These are phyloP conservation scores for Himalopsyche japonica DNA, from an alignment of 2,888 invertebrate genomes.

Conservation along the genomic window DNA sequence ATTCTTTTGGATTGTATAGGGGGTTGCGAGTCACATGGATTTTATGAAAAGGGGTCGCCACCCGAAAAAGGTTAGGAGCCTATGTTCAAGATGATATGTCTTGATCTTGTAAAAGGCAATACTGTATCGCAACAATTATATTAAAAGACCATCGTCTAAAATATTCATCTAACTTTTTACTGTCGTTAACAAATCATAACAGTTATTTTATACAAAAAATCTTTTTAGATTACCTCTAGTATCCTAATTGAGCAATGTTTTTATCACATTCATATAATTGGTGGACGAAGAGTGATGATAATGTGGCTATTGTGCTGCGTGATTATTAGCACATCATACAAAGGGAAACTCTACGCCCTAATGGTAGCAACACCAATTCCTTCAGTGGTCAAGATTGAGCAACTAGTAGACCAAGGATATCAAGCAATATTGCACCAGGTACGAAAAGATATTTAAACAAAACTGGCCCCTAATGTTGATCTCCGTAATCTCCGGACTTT, in stretches of 20 bases:
- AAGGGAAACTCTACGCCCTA: conserved; percentile 30
- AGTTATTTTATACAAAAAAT: background rate
- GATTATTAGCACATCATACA: conserved; percentile 34
- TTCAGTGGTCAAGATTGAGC: background rate
- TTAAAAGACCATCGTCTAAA: too few relatives aligned
- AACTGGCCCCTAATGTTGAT: background rate
- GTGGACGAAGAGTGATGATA: conserved; percentile 24
- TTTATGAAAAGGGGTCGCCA: too few relatives aligned
- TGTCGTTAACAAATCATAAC: too few relatives aligned
- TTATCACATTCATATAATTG: conserved; percentile 7
- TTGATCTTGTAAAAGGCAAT: too few relatives aligned
- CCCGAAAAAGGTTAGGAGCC: too few relatives aligned
- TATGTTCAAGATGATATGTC: too few relatives aligned
- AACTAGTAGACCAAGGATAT: conserved; percentile 19
- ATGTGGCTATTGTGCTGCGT: conserved; percentile 35
- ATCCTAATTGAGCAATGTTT: conserved; percentile 31
- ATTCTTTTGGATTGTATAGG: too few relatives aligned
- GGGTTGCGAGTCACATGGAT: too few relatives aligned
- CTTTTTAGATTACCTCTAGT: conserved; percentile 6
- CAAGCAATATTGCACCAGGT: background rate
- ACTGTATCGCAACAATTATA: too few relatives aligned
- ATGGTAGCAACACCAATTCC: conserved; percentile 18
- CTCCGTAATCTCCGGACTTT: too few relatives aligned
- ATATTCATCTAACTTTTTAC: too few relatives aligned
- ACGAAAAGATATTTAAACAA: background rate